A percentile compares a stretch with the other conserved stretches of the same genome.
phyloP scores from a whole-genome alignment of 2,113 vertebrate species.

The Dermatemys mawii region DNA sequence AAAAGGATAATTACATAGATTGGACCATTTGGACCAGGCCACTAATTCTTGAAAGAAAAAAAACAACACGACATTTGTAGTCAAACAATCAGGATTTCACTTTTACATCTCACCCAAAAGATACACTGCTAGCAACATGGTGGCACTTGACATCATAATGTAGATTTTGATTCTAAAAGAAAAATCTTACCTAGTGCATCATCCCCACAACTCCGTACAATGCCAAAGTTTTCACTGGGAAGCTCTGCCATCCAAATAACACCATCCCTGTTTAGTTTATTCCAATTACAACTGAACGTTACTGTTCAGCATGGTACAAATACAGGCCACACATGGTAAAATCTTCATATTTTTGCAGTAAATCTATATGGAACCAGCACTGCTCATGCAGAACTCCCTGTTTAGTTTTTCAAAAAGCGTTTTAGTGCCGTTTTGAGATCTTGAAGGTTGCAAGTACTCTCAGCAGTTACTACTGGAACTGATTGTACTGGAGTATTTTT shows the following conservation, averaged over 20 bases:
- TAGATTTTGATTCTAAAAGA: not conserved
- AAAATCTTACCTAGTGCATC: not conserved
- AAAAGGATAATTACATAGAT: not conserved
- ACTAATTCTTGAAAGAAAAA: no score
- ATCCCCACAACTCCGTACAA: not conserved
- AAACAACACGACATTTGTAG: accelerated
- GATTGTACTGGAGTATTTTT: not conserved
- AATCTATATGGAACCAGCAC: not conserved
- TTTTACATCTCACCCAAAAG: not conserved
- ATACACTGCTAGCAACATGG: no score
- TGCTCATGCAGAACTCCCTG: accelerated
- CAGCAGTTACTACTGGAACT: not conserved
- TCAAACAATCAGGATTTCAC: not conserved
- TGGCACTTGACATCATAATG: not conserved
- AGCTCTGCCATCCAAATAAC: not conserved
- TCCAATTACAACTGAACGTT: not conserved
- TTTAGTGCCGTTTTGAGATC: not conserved
- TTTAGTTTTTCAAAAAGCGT: not conserved
- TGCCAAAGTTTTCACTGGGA: not conserved
- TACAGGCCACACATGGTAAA: not conserved
- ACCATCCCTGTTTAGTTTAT: not conserved
- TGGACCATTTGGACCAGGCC: not conserved
- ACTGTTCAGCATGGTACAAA: not conserved
- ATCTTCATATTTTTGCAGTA: not conserved
- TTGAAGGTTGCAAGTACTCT: not conserved